Conservation (phyloP, 2,888 invertebrate species). For the Helleia helle region DNA sequence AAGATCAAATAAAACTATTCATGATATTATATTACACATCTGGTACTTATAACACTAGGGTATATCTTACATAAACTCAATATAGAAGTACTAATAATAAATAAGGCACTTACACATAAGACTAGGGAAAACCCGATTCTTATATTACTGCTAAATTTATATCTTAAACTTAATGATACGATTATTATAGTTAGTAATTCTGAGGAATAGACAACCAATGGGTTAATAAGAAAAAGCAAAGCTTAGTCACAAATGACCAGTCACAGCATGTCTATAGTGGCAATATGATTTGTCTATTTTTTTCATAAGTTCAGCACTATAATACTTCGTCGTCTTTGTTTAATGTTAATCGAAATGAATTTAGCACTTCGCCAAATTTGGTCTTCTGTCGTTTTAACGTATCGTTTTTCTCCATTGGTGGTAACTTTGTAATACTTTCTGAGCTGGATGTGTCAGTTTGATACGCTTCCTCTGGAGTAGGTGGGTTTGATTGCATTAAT, state of each 20-base stretch:
- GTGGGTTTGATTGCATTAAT: conserved; percentile 50
- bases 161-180: too few relatives aligned
- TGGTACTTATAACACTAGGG: neutral
- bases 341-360: conserved; percentile 55
- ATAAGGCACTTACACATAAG: conserved; percentile 50
- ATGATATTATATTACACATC: too few relatives aligned
- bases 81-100: conserved; percentile 22
- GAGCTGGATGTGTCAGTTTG: conserved; percentile 44
- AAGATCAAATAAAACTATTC: too few relatives aligned
- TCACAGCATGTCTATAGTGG: too few relatives aligned
- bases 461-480: conserved; percentile 49
- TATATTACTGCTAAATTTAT: conserved; percentile 15
- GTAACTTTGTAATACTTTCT: conserved; percentile 47
- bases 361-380: conserved; percentile 54
- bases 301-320: too few relatives aligned
- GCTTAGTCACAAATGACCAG: too few relatives aligned
- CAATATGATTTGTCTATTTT: too few relatives aligned
- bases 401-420: conserved; percentile 59
- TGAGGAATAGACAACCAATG: too few relatives aligned
- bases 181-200: too few relatives aligned
- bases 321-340: conserved; percentile 50
- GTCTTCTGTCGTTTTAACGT: conserved; percentile 59
- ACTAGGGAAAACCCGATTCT: conserved; percentile 40
- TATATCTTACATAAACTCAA: conserved; percentile 1
- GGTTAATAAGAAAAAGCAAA: too few relatives aligned